Evolutionary conservation across 2,113 vertebrate species (phyloP), one percentile per base, ranked within the genome.

Genomic region (Athene cunicularia): DNA sequence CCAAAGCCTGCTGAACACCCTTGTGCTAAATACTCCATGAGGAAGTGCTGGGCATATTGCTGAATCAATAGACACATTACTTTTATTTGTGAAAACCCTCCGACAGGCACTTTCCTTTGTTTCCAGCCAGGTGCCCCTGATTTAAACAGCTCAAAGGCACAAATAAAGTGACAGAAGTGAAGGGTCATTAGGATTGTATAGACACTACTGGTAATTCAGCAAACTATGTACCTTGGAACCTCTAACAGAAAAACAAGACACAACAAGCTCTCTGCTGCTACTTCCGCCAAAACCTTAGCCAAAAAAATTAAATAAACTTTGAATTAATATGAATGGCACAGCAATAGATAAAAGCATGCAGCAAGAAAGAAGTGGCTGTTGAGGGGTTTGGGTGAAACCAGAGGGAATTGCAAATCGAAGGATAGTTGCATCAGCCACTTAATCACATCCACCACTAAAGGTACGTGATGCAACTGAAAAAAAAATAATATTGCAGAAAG

Each of bases 81-180:
- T 89, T 91, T 63, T 88, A 56, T 88, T 90, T 73, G 62, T 53
- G 62, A 89, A 93, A 91, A 73, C 26, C 30, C 45, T 90, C 74
- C 76, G 77, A 2, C 30, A 77, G 50, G 35, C 86, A 80, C 80
- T 92, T 81, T 23, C 30, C 47, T 92, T 86, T 92, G 62, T 89
- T 87, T 90, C 45, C 77, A 91, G 41, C 50, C 94, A 96, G 91
- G 86, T 96, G 93, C 32, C 58, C 75, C 53, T 70, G 73, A 70
- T 82, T 95, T 93, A 87, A 91, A 79, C 62, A 93, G 80, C 58
- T 96, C 68, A 87, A 75, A 93, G 85, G 60, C 82, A 50, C 32
- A 92, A 80, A 92, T 73, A 70, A 89, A 84, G 32, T 43, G 39
- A 24, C 35, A 52, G 77, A 41, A 93, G 23, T 91, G 66, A 82